Evolutionary conservation across 2,113 vertebrate genomes (phyloP).

Genomic region (Bucco capensis): DNA sequence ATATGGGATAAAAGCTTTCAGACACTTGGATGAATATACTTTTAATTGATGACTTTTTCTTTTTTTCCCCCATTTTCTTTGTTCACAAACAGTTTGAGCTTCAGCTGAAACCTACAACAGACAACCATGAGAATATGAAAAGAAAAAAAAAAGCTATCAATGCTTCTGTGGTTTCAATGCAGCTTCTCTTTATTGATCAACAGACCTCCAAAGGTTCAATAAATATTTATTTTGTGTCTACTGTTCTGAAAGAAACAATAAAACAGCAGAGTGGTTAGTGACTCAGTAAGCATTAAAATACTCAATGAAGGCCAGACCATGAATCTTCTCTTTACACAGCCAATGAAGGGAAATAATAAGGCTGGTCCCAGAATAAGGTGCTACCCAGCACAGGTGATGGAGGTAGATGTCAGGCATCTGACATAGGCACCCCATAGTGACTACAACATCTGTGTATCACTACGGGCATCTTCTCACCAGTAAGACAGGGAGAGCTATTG

Average conservation of each 20-base stretch:
- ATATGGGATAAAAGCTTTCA: constrained; percentile 18
- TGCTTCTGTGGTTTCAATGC: constrained; percentile 1
- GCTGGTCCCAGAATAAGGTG: neutral
- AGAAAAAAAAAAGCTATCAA: constrained; percentile 4
- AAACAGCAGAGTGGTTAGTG: neutral
- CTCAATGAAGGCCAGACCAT: neutral
- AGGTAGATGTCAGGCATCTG: neutral
- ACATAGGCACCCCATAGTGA: too few relatives aligned
- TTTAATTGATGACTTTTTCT: neutral
- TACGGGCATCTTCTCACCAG: neutral
- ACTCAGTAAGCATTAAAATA: constrained; percentile 22
- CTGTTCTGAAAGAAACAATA: constrained; percentile 38
- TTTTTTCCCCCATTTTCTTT: neutral
- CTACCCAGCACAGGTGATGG: neutral
- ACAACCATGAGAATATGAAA: neutral
- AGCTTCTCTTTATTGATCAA: constrained; percentile 46
- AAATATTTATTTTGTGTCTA: constrained; percentile 50
- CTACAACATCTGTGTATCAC: neutral
- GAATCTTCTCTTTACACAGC: neutral
- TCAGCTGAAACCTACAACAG: neutral
- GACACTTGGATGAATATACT: neutral
- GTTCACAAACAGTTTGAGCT: neutral
- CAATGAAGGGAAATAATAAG: neutral
- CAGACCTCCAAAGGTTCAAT: constrained; percentile 47
- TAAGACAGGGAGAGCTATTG: neutral